Evolutionary conservation across 2,113 vertebrate genomes (phyloP).

Genomic region (Promerops cafer): DNA sequence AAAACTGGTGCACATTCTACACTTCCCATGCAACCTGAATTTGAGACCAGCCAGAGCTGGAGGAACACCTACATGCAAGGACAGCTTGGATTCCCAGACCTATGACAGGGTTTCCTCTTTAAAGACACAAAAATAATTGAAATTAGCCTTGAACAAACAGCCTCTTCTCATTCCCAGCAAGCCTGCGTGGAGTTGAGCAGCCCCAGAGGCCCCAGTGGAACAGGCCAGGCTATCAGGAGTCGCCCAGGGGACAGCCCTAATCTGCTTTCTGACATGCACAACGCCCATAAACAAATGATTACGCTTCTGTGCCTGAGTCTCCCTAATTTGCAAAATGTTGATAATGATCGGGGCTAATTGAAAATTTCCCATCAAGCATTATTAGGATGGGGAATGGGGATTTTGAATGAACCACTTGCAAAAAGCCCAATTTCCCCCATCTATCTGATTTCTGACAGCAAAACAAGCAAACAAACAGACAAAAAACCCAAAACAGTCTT

Average conservation of each 20-base stretch:
- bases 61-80: not conserved
- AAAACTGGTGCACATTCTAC: not conserved
- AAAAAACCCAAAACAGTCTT: not conserved
- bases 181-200: not conserved
- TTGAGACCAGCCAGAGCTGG: not conserved
- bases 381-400: constrained; percentile 36
- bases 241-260: not conserved
- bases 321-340: constrained; percentile 28
- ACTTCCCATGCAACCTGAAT: not conserved
- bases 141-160: not conserved
- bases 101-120: not conserved
- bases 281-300: constrained; percentile 49
- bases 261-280: constrained; percentile 34
- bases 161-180: not conserved
- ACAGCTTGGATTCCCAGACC: not conserved
- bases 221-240: not conserved
- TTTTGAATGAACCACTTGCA: not conserved
- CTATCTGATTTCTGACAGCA: not conserved
- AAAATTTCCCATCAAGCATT: constrained; percentile 54
- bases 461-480: not conserved
- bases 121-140: not conserved
- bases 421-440: not conserved
- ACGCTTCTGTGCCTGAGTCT: not conserved
- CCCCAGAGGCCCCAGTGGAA: not conserved
- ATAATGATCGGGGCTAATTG: constrained; percentile 38